These are phyloP conservation scores for Psammodynastes pulverulentus DNA, from an alignment of 2,113 vertebrate genomes.

Conservation along the genomic window DNA sequence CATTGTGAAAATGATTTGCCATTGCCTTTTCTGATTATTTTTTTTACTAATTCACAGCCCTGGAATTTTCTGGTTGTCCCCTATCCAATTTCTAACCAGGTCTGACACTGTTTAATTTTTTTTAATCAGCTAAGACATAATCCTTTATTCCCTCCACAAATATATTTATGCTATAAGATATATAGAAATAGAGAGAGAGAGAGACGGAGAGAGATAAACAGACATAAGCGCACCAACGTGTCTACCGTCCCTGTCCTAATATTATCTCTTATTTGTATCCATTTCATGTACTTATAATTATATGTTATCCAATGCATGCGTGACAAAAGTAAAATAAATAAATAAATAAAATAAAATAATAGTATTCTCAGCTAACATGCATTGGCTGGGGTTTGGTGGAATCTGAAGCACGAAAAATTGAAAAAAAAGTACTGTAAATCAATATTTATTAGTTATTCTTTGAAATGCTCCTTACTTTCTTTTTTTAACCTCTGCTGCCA, in stretches of 20 bases:
- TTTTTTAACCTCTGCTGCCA: background rate
- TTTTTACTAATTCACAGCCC: background rate
- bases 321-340: too few relatives aligned
- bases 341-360: too few relatives aligned
- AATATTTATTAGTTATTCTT: background rate
- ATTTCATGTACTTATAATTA: too few relatives aligned
- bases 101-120: background rate
- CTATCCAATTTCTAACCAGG: background rate
- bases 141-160: background rate
- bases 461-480: background rate
- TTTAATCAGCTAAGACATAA: background rate
- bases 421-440: background rate
- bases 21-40: background rate
- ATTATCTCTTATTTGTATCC: too few relatives aligned
- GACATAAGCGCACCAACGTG: too few relatives aligned
- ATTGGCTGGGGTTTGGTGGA: background rate
- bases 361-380: background rate
- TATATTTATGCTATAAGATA: background rate
- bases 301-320: too few relatives aligned
- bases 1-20: background rate
- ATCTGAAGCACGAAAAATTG: background rate
- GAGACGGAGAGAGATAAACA: too few relatives aligned
- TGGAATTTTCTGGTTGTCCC: background rate
- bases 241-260: too few relatives aligned
- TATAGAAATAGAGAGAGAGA: too few relatives aligned